These are phyloP conservation scores for Prionailurus viverrinus DNA, from an alignment of 2,113 vertebrate species.

Conservation along the genomic window DNA sequence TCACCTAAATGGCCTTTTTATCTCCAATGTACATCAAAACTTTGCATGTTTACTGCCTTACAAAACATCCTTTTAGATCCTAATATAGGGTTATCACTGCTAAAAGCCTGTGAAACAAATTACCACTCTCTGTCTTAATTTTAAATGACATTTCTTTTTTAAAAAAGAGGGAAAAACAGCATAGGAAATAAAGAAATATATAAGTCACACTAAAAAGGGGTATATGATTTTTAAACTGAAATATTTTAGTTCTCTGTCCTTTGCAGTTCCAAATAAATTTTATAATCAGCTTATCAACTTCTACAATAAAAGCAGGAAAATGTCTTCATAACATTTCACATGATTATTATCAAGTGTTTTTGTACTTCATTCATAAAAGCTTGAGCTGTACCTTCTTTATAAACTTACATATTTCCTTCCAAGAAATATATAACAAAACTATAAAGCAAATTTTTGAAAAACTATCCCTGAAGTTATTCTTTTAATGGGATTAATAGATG, in stretches of 20 bases:
- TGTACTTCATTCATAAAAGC: background rate
- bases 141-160: slow-evolving; percentile 20
- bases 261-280: background rate
- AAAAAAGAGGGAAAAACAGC: background rate
- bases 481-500: background rate
- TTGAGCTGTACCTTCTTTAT: background rate
- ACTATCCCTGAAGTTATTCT: background rate
- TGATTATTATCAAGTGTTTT: background rate
- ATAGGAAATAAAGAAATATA: background rate
- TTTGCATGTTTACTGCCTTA: slow-evolving; percentile 70
- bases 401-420: background rate
- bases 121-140: slow-evolving; percentile 74
- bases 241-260: background rate
- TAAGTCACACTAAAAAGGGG: background rate
- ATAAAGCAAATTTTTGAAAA: background rate
- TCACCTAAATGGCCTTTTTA: slow-evolving; percentile 74
- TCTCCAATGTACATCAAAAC: slow-evolving; percentile 67
- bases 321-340: background rate
- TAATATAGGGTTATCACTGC: slow-evolving; percentile 69
- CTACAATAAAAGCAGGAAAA: background rate
- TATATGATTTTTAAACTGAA: background rate
- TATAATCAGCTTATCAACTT: background rate
- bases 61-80: slow-evolving; percentile 78
- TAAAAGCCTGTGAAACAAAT: slow-evolving; percentile 83
- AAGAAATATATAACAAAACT: background rate